These are phyloP conservation scores for Ginglymostoma cirratum DNA, from an alignment of 2,113 vertebrate genomes.

Conservation along the genomic window DNA sequence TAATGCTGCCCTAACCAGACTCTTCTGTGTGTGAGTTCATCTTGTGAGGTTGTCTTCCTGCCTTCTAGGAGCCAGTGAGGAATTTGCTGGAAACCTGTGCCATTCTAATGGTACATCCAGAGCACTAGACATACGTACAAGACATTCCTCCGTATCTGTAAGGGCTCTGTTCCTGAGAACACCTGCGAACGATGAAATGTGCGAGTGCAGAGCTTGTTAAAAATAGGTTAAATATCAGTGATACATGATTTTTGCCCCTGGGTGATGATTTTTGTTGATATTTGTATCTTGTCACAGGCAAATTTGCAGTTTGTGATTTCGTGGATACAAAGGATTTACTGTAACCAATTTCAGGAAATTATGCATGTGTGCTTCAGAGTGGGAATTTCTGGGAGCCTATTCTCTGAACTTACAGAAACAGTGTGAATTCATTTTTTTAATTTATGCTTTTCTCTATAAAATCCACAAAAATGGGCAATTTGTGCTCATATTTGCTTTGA, in stretches of 20 bases:
- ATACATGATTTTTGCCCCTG: no score
- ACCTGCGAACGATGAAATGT: no score
- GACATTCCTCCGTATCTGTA: no score
- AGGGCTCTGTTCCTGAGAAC: no score
- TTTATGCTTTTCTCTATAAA: background rate
- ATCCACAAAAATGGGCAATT: background rate
- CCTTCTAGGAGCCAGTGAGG: background rate
- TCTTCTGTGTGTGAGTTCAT: background rate
- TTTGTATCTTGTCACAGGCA: no score
- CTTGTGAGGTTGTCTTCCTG: background rate
- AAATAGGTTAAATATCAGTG: no score
- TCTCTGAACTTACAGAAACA: background rate
- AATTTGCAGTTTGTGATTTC: no score
- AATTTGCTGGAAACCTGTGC: background rate
- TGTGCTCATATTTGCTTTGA: background rate
- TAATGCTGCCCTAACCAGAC: background rate
- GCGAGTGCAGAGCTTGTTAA: no score
- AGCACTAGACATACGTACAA: background rate
- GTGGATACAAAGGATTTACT: no score
- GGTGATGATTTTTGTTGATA: no score
- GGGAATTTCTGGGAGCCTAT: background rate
- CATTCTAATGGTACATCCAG: background rate
- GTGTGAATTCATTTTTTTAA: background rate
- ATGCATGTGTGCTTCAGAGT: background rate
- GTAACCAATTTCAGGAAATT: background rate